Evolutionary conservation across 2,888 invertebrate species (phyloP), one percentile per base, ranked within the genome.

Genomic region (Ochropleura leucogaster): DNA sequence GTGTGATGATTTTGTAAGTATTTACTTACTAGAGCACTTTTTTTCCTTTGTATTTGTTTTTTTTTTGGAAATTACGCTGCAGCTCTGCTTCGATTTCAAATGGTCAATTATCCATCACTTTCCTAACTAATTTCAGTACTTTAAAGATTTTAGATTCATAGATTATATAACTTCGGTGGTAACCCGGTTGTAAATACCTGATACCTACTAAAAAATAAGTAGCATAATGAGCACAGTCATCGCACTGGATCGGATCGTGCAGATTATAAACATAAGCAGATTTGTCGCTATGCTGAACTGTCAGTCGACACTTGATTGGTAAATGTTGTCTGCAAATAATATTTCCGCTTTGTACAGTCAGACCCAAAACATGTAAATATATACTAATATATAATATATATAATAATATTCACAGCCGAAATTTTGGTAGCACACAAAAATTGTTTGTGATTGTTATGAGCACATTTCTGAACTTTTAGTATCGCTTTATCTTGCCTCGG

Each of bases 381-480:
- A 10, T n/a, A 7, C 0, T 20, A 30, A 57, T 30, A 10, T 57
- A 30, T 57, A n/a, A n/a, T n/a, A n/a, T n/a, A n/a, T n/a, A n/a
- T n/a, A n/a, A n/a, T n/a, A n/a, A 30, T 30, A 30, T 57, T 8
- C 12, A 55, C 20, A 20, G 20, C 7, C 14, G 5, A 18, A 14
- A 30, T 62, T 68, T 18, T 46, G 12, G 18, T 60, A 40, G 30
- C 9, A n/a, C 14, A 30, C 12, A 3, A 14, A 68, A 70, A 18
- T 16, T 20, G 10, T n/a, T 65, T 53, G 46, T 12, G 2, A 60
- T 60, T 55, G 14, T 42, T 46, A 40, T 16, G 4, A n/a, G 44
- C 60, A 47, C 0, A 49, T 65, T 62, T 77, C 49, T 64, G 8
- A 66, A 51, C 20, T 79, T 84, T 63, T 77, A 85, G 87, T 66